Conservation (phyloP, 2,113 vertebrate species). For the Paralichthys olivaceus region DNA sequence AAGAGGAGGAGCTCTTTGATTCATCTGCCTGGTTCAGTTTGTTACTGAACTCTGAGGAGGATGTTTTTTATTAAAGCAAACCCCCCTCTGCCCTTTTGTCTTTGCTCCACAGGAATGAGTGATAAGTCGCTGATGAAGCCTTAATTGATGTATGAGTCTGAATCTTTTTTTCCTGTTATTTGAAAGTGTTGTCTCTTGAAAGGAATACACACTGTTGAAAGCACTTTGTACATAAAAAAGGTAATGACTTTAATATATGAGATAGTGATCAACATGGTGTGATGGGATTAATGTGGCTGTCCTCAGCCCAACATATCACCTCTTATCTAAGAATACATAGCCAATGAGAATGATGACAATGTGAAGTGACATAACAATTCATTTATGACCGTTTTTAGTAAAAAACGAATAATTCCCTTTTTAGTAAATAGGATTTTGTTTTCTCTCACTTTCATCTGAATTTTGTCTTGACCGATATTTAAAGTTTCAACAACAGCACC, state of each 20-base stretch:
- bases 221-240: conserved; percentile 72
- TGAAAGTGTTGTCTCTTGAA: conserved; percentile 37
- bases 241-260: conserved; percentile 47
- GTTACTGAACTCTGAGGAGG: conserved; percentile 13
- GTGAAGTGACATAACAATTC: neutral
- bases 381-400: conserved; percentile 13
- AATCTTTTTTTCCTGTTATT: conserved; percentile 15
- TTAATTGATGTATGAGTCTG: conserved; percentile 53
- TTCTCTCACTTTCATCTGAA: no score
- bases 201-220: conserved; percentile 57
- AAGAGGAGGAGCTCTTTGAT: conserved; percentile 27
- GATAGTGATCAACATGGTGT: conserved; percentile 43
- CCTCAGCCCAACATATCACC: conserved; percentile 50
- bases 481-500: neutral
- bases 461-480: no score
- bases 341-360: conserved; percentile 72
- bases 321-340: conserved; percentile 84
- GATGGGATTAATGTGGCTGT: conserved; percentile 44
- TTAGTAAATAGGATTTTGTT: conserved; percentile 2
- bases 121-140: conserved; percentile 51
- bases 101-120: conserved; percentile 38
- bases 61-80: conserved; percentile 1
- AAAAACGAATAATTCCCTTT: neutral
- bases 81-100: neutral
- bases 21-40: conserved; percentile 33